phyloP scores from a whole-genome alignment of 2,113 vertebrate genomes.

The Apteryx mantelli region DNA sequence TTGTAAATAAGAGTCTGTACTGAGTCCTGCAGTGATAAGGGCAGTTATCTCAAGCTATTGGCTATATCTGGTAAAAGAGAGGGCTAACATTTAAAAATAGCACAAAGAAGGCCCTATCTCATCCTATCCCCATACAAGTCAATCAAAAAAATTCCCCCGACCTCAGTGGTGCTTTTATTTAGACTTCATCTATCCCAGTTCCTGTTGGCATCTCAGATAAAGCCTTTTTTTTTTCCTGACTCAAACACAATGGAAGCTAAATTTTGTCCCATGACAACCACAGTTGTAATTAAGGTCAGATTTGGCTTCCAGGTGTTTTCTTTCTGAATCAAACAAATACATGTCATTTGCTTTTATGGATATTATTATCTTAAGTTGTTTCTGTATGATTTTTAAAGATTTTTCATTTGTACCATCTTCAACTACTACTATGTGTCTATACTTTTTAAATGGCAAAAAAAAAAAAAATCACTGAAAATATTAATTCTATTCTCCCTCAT shows the following conservation, averaged over 20 bases:
- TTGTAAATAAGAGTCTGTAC: not conserved
- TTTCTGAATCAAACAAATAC: constrained; percentile 4
- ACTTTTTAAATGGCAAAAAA: not conserved
- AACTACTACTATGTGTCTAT: not conserved
- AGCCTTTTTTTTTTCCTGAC: not conserved
- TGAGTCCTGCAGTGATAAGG: not conserved
- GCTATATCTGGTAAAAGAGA: not conserved
- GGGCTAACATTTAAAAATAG: not conserved
- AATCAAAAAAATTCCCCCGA: not conserved
- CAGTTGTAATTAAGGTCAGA: not conserved
- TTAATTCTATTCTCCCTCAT: not conserved
- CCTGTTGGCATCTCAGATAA: not conserved
- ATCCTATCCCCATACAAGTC: not conserved
- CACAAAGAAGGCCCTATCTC: not conserved
- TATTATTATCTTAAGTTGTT: not conserved
- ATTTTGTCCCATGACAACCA: constrained; percentile 35
- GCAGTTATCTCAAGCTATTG: not conserved
- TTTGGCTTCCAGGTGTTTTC: not conserved
- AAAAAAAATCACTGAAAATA: not conserved
- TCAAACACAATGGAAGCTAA: not conserved
- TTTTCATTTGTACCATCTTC: not conserved
- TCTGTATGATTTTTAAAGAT: not conserved
- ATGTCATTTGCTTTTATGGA: not conserved
- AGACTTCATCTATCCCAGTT: not conserved
- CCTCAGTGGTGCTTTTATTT: not conserved